Percentiles rank a stretch among this genome's conserved stretches.
These are phyloP conservation scores for Semaprochilodus insignis DNA, from an alignment of 2,797 vertebrate genomes.

Conservation along the genomic window DNA sequence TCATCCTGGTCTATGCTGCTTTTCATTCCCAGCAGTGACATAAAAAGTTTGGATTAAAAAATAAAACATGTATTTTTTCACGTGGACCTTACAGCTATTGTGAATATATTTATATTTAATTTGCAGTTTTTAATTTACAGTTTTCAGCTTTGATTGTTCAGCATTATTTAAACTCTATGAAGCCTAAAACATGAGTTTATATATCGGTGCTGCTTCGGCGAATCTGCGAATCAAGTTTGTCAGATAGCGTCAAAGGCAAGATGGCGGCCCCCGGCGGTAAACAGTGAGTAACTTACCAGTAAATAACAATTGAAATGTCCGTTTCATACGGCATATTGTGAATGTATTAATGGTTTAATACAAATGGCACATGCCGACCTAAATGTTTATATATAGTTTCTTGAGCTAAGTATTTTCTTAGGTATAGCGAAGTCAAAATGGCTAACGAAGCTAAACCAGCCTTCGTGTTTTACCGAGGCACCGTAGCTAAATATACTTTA, in stretches of 20 bases:
- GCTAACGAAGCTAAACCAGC: background rate
- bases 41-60: no score
- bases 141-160: no score
- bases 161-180: background rate
- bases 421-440: background rate
- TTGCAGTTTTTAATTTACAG: no score
- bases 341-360: background rate
- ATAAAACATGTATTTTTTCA: no score
- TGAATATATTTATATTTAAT: no score
- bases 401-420: background rate
- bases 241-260: slow-evolving; percentile 58
- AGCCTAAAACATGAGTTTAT: background rate
- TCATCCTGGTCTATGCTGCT: no score
- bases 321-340: background rate
- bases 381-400: no score
- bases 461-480: background rate
- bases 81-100: no score
- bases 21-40: no score
- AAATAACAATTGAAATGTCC: background rate
- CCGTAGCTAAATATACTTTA: background rate
- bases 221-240: slow-evolving; percentile 46
- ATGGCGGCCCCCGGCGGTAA: slow-evolving; percentile 88
- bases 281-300: slow-evolving; percentile 81
- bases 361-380: background rate
- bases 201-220: background rate